These are phyloP conservation scores for Echinops telfairi DNA, from an alignment of 2,113 vertebrate genomes.

Conservation along the genomic window DNA sequence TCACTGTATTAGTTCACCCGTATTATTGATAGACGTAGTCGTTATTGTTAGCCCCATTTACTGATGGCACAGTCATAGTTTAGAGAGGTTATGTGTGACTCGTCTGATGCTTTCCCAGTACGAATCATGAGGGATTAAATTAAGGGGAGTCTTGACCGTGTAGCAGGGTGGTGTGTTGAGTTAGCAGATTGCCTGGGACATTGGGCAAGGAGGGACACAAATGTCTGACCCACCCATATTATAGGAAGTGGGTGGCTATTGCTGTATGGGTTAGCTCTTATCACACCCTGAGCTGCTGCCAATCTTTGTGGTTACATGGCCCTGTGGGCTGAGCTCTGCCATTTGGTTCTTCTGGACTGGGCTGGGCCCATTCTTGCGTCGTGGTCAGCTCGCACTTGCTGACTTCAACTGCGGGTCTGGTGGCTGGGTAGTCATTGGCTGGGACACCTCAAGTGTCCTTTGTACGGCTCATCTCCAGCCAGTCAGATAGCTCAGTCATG, in stretches of 20 bases:
- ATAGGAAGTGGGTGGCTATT: not conserved
- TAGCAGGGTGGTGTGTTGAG: not conserved
- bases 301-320: not conserved
- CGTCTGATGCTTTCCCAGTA: too few species aligned
- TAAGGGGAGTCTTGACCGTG: not conserved
- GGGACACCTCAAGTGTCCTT: not conserved
- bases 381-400: not conserved
- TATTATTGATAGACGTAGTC: not conserved
- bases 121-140: too few species aligned
- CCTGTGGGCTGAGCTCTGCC: not conserved
- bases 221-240: not conserved
- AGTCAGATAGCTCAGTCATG: fast-evolving
- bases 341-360: not conserved
- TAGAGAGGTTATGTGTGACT: too few species aligned
- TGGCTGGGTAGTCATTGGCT: not conserved
- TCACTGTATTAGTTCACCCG: not conserved
- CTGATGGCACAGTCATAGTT: not conserved
- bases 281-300: not conserved
- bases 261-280: not conserved
- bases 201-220: too few species aligned
- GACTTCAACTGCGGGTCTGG: not conserved
- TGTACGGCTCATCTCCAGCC: not conserved
- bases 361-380: not conserved
- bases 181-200: not conserved
- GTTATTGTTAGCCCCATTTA: too few species aligned